Base-by-base conservation (phyloP, 2,113 vertebrate genomes). In the Phaethon lepturus region DNA sequence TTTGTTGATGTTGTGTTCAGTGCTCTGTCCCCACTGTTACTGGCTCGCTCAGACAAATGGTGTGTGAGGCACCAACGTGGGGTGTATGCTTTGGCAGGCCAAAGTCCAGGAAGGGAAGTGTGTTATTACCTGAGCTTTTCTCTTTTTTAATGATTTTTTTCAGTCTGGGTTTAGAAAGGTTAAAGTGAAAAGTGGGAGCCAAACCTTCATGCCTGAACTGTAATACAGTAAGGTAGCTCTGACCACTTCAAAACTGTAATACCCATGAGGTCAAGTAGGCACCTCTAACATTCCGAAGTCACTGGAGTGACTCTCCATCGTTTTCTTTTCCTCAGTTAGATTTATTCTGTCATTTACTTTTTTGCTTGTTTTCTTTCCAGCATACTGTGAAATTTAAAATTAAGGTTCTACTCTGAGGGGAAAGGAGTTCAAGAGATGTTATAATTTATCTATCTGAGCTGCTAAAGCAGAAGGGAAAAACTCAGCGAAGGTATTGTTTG, bases 281-380 rank as follows among this genome's bases (percentile, higher is more conserved):
- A 17, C 1, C 9, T 82, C 31, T 47, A 47, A 86, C 0, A 1
- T 56, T 84, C 7, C 4, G 33, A 80, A 96, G 45, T 69, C n/a
- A 53, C 22, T 50, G 24, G 31, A 85, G n/a, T 0, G 2, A 59
- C 11, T 38, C 47, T 85, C 26, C 38, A 35, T 62, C 0, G 0
- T 77, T 86, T 90, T 82, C 10, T 76, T 92, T 93, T 49, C 38
- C 55, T 38, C 1, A 38, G 2, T 38, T 29, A 59, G 44, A 78
- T 89, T 92, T 93, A 72, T 84, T 77, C 55, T 74, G 28, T 71
- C 25, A 40, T 78, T 90, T 66, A 31, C 2, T 76, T 86, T 76
- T 86, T 23, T 10, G 2, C 4, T 59, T 74, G 44, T 64, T 86
- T 91, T 68, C 18, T 64, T 91, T 72, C 40, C 44, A 78, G 29